Evolutionary conservation across 2,797 vertebrate genomes (phyloP).

Genomic region (Artibeus lituratus): DNA sequence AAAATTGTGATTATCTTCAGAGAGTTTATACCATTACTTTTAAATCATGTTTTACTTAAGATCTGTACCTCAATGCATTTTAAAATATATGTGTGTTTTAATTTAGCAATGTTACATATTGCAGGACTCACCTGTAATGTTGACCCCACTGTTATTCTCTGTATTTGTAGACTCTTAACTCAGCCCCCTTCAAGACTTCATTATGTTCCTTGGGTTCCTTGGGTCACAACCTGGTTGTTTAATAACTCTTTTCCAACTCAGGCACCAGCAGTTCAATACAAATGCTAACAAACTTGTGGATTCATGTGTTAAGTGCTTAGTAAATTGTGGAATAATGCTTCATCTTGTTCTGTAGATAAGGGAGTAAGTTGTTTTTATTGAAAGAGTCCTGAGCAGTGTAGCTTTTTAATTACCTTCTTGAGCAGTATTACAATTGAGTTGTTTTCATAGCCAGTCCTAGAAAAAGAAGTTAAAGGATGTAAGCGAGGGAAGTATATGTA

Average conservation of each 20-base stretch:
- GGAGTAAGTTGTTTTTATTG: neutral
- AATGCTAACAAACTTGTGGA: neutral
- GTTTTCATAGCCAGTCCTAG: neutral
- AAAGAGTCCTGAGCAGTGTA: neutral
- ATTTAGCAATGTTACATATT: neutral
- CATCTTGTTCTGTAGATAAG: neutral
- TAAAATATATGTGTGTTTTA: neutral
- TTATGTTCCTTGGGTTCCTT: neutral
- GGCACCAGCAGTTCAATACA: neutral
- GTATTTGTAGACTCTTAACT: neutral
- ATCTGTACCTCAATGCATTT: neutral
- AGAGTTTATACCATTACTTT: neutral
- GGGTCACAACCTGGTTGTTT: neutral
- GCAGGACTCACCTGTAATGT: neutral
- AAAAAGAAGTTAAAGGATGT: neutral
- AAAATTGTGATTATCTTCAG: neutral
- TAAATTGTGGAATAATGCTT: neutral
- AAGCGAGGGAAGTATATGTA: neutral
- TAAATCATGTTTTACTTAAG: neutral
- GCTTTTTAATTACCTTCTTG: neutral
- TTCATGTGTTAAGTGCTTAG: neutral
- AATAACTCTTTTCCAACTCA: neutral
- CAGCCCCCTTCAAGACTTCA: neutral
- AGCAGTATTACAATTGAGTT: neutral
- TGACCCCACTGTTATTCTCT: neutral